These are phyloP conservation scores for Agrilus mali DNA, from an alignment of 2,888 invertebrate genomes.

Conservation along the genomic window DNA sequence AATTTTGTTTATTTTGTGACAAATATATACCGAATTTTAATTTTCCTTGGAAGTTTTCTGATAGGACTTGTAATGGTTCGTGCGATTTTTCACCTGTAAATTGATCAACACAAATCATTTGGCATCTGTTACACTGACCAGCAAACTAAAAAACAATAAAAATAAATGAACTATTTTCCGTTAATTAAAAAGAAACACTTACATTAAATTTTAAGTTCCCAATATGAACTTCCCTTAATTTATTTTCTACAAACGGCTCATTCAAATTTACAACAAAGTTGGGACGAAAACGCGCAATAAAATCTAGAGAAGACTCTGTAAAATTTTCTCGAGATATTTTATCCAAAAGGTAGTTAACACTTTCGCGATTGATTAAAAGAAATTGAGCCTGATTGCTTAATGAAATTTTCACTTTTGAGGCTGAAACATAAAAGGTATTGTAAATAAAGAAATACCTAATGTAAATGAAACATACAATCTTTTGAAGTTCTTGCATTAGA, in stretches of 20 bases:
- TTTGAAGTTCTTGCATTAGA: slow-evolving; percentile 15
- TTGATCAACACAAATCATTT: slow-evolving; percentile 94
- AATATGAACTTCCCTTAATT: slow-evolving; percentile 53
- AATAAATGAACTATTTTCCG: background rate
- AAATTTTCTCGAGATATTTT: slow-evolving; percentile 43
- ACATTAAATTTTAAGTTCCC: slow-evolving; percentile 55
- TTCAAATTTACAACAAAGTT: slow-evolving; percentile 72
- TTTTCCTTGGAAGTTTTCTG: slow-evolving; percentile 62
- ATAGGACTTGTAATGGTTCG: slow-evolving; percentile 65
- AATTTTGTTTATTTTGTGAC: slow-evolving; percentile 8
- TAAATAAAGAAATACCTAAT: background rate
- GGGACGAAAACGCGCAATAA: slow-evolving; percentile 75
- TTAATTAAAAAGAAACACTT: slow-evolving; percentile 10
- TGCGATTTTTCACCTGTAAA: slow-evolving; percentile 64
- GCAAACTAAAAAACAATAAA: slow-evolving; percentile 45
- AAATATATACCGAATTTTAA: slow-evolving; percentile 74
- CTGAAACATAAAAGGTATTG: slow-evolving; percentile 11
- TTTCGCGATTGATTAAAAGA: slow-evolving; percentile 66
- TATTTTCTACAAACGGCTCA: slow-evolving; percentile 64
- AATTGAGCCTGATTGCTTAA: slow-evolving; percentile 78
- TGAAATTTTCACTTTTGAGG: slow-evolving; percentile 36
- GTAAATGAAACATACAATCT: slow-evolving; percentile 12
- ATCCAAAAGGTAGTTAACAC: slow-evolving; percentile 57
- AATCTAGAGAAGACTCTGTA: slow-evolving; percentile 40
- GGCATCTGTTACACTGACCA: slow-evolving; percentile 79